phyloP scores from a whole-genome alignment of 2,797 vertebrate genomes.

The Chaunax sp. region DNA sequence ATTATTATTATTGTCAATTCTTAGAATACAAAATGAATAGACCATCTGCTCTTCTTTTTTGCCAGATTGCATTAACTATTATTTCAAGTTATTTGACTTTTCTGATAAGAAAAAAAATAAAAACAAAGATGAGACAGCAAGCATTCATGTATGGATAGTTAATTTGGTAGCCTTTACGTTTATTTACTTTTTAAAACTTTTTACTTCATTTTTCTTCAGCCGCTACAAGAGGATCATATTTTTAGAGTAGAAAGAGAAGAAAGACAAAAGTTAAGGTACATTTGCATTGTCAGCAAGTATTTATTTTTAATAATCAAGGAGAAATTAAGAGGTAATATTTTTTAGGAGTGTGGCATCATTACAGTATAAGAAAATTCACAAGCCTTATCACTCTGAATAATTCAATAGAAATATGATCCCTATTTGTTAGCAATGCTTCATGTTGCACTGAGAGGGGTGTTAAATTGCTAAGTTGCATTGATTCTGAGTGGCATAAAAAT shows the following conservation, averaged over 20 bases:
- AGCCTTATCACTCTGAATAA: no score
- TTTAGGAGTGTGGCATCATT: no score
- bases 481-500: neutral
- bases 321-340: no score
- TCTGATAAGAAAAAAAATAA: neutral
- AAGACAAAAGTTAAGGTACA: neutral
- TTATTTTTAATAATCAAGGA: no score
- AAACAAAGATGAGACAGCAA: neutral
- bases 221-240: neutral
- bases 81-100: neutral
- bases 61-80: neutral
- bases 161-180: neutral
- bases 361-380: no score
- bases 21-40: slow-evolving; percentile 1
- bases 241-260: neutral
- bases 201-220: neutral
- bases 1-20: slow-evolving; percentile 3
- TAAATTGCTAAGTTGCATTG: neutral
- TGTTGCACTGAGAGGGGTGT: no score
- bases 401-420: no score
- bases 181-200: slow-evolving; percentile 7
- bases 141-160: neutral
- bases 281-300: no score
- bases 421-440: no score
- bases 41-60: slow-evolving; percentile 4